Evolutionary conservation across 2,797 vertebrate species (phyloP), one percentile per base, ranked within the genome.

Genomic region (Neomorphus geoffroyi): DNA sequence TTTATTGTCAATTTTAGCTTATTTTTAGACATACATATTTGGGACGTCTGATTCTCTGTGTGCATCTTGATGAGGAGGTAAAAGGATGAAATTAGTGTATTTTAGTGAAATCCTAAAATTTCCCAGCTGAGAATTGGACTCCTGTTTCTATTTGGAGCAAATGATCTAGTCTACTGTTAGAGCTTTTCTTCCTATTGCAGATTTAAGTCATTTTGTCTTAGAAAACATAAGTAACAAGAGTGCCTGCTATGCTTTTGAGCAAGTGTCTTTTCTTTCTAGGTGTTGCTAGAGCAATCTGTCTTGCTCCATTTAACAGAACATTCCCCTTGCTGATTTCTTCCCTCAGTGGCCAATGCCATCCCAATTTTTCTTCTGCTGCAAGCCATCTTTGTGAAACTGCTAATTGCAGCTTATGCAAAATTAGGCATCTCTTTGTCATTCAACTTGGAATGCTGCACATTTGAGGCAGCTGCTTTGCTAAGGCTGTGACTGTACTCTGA

Each of bases 61-160:
- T 86, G 69, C 73, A 88, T 85, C 83, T 85, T 86, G 66, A 92
- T 88, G 77, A 95, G 65, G 50, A 89, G 60, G 77, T 83, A 88
- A 79, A 96, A 90, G 48, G 56, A 70, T 80, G 39, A 86, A 90
- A 93, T 83, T 65, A 79, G 43, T n/a, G 58, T 69, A n/a, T 56
- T 37, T 88, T 62, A 93, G 60, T 43, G 28, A 74, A 82, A 85
- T 82, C 71, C 54, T 74, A 43, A 80, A 88, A 93, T 69, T 85
- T 94, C 65, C 65, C 60, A 82, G 61, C 71, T 80, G 77, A 87
- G 84, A 88, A 86, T 39, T 92, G 75, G 66, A 75, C 62, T 91
- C 81, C 28, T 64, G 81, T 75, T 88, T 86, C 61, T 73, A 32
- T 91, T 78, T 91, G 53, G 80, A 92, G 88, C 13, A 82, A 86